These are phyloP conservation scores for Oreochromis spilurus DNA, from an alignment of 2,113 vertebrate species.

Conservation along the genomic window DNA sequence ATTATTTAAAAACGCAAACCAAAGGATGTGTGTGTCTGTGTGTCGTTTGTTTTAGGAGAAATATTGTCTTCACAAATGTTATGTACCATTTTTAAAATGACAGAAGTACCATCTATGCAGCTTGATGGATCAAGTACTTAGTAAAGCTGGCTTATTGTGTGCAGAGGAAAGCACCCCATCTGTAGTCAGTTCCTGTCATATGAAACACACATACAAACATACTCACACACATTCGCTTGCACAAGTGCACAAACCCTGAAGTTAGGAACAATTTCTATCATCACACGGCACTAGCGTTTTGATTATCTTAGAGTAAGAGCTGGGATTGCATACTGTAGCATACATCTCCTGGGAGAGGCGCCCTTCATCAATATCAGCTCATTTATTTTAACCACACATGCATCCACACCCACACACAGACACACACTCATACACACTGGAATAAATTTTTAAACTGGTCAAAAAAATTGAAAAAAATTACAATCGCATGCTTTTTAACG, in stretches of 20 bases:
- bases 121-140: slow-evolving; percentile 55
- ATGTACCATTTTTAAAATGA: slow-evolving; percentile 42
- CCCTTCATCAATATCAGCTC: slow-evolving; percentile 63
- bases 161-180: slow-evolving; percentile 61
- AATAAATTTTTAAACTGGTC: slow-evolving; percentile 35
- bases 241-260: slow-evolving; percentile 67
- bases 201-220: slow-evolving; percentile 1
- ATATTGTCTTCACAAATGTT: background rate
- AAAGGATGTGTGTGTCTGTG: background rate
- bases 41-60: background rate
- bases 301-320: slow-evolving; percentile 68
- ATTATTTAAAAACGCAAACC: background rate
- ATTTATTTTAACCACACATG: slow-evolving; percentile 1
- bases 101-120: slow-evolving; percentile 50
- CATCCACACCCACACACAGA: background rate
- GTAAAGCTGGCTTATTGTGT: slow-evolving; percentile 62
- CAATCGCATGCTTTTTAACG: slow-evolving; percentile 71
- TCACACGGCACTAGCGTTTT: slow-evolving; percentile 67
- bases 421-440: background rate
- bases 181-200: slow-evolving; percentile 61
- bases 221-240: slow-evolving; percentile 9
- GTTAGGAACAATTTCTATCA: slow-evolving; percentile 63
- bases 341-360: slow-evolving; percentile 51
- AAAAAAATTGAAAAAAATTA: slow-evolving; percentile 35
- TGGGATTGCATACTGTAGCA: slow-evolving; percentile 70